Evolutionary conservation across 2,888 invertebrate genomes (phyloP), one percentile per base, ranked within the genome.

Genomic region (Sepioteuthis lessoniana): DNA sequence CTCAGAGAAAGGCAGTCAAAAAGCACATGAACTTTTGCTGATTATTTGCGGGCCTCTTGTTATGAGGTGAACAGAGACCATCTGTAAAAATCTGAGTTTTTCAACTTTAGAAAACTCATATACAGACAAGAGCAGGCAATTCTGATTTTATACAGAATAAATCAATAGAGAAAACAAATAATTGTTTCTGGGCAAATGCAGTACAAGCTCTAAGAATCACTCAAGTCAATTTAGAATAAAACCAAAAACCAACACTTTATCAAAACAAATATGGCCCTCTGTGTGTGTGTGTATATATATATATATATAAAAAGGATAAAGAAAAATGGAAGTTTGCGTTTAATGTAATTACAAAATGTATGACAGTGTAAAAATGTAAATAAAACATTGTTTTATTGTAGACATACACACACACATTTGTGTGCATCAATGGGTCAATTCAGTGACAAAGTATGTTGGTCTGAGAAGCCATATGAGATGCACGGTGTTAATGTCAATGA

Each of bases 71-170:
- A 76, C 16, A 35, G 35, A 76, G 16, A 76, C n/a, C n/a, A 76
- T 76, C n/a, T 76, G 76, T n/a, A 76, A 76, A 76, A 76, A 13
- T 16, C 3, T n/a, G 13, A n/a, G 25, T n/a, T 76, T n/a, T 13
- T 76, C 76, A 76, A 13, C 76, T 76, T 76, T n/a, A 10, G 35
- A 76, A n/a, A 76, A 76, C 76, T 76, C n/a, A 13, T 25, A 60
- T 28, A 60, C 76, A 76, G 76, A 76, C n/a, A 76, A 76, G 76
- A 76, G 76, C 76, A 76, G 76, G n/a, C 76, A 35, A 76, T 76
- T 76, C 76, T 76, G 76, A 76, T 76, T 76, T 76, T 76, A 76
- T 76, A 76, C n/a, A 76, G 76, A 76, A 76, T n/a, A 76, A 76
- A 76, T 35, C 35, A 35, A n/a, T n/a, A n/a, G n/a, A 2, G 25